phyloP scores from a whole-genome alignment of 2,113 vertebrate genomes.

The Odocoileus hemionus region DNA sequence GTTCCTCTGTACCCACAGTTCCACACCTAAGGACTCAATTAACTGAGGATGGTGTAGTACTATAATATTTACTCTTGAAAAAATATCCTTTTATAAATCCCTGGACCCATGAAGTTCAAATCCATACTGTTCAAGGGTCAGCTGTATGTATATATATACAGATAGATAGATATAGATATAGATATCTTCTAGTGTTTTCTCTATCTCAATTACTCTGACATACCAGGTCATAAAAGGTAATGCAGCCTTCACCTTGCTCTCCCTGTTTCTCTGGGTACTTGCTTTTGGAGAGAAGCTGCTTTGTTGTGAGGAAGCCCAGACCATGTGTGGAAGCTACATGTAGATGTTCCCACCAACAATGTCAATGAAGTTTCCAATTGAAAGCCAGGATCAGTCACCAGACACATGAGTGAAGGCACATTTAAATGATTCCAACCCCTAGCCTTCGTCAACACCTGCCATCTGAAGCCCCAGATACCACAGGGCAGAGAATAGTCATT shows the following conservation, averaged over 20 bases:
- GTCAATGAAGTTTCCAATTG: not conserved
- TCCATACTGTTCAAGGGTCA: not conserved
- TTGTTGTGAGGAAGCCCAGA: not conserved
- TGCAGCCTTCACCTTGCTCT: not conserved
- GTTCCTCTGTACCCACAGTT: not conserved
- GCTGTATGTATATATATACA: not conserved
- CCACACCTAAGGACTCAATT: not conserved
- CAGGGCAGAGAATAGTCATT: not conserved
- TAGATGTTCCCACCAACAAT: not conserved
- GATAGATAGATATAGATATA: not conserved
- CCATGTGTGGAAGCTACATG: not conserved
- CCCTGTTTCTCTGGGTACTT: not conserved
- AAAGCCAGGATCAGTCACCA: not conserved
- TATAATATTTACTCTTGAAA: not conserved
- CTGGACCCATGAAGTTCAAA: not conserved
- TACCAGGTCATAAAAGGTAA: not conserved
- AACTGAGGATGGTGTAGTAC: not conserved
- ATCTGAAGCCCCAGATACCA: not conserved
- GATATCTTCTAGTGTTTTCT: not conserved
- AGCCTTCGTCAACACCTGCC: not conserved
- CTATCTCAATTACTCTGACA: not conserved
- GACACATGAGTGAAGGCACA: not conserved
- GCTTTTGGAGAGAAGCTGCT: not conserved
- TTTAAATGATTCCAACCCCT: not conserved
- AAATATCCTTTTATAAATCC: not conserved